These are phyloP conservation scores for Bilobella aurantiaca DNA, from an alignment of 1,140 invertebrate species.

Conservation along the genomic window DNA sequence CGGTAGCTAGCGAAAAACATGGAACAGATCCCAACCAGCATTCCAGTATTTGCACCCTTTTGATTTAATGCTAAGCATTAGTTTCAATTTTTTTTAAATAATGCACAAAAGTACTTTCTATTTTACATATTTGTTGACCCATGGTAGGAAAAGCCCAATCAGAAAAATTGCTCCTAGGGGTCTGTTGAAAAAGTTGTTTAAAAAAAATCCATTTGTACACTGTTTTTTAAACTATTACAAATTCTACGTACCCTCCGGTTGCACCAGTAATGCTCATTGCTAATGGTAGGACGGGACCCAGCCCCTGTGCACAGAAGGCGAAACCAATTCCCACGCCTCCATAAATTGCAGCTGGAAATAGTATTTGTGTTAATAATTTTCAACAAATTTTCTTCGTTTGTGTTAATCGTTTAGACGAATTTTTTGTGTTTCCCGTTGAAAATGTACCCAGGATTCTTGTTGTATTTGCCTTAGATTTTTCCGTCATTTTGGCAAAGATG, in stretches of 20 bases:
- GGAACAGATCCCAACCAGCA: constrained; percentile 11
- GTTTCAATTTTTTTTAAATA: neutral
- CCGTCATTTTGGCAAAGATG: constrained; percentile 35
- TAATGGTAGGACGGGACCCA: constrained; percentile 38
- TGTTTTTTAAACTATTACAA: neutral
- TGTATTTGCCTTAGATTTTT: constrained; percentile 35
- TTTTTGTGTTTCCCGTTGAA: neutral
- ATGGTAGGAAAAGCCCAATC: constrained; percentile 30
- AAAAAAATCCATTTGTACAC: neutral
- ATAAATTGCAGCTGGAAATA: constrained; percentile 27
- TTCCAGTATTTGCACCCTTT: constrained; percentile 27
- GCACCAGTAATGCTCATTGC: constrained; percentile 41
- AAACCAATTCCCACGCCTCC: constrained; percentile 29
- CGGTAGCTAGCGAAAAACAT: constrained; percentile 22
- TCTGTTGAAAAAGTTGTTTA: constrained; percentile 16
- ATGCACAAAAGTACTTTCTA: neutral
- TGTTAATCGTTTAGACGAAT: too few relatives aligned
- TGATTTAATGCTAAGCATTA: neutral
- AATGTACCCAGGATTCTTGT: constrained; percentile 8
- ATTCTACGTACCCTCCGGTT: neutral
- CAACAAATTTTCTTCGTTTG: neutral
- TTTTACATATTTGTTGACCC: constrained; percentile 30
- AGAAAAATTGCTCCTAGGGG: constrained; percentile 26
- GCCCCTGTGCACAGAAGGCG: constrained; percentile 27
- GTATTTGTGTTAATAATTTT: too few relatives aligned